Percentiles rank a stretch among this genome's conserved stretches.
Conservation (phyloP, 2,797 vertebrate species). For the Acanthornis magna region DNA sequence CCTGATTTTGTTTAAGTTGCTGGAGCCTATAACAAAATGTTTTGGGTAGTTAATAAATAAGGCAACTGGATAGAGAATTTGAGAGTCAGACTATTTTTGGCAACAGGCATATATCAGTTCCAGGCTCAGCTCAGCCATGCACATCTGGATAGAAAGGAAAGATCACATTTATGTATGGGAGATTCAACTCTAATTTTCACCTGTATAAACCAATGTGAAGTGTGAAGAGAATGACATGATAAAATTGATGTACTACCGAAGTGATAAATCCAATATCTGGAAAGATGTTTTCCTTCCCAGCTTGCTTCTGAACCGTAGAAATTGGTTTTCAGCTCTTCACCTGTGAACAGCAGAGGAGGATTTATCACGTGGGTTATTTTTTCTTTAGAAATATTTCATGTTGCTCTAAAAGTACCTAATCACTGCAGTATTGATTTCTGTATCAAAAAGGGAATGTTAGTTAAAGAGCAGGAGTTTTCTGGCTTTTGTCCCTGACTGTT, state of each 20-base stretch:
- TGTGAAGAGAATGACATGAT: constrained; percentile 61
- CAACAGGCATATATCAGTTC: neutral
- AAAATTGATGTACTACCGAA: constrained; percentile 59
- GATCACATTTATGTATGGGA: constrained; percentile 3
- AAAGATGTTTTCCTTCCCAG: constrained; percentile 56
- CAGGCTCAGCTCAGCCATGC: neutral
- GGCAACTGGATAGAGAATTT: neutral
- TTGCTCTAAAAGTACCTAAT: neutral
- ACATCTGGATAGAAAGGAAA: constrained; percentile 22
- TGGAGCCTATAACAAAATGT: neutral
- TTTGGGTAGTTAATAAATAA: constrained; percentile 1
- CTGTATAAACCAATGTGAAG: constrained; percentile 61
- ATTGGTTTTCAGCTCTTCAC: constrained; percentile 57
- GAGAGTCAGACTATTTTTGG: neutral
- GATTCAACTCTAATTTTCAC: constrained; percentile 62
- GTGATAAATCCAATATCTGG: constrained; percentile 65
- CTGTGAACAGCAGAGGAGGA: neutral
- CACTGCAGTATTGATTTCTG: neutral
- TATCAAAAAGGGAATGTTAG: neutral
- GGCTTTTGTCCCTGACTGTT: neutral
- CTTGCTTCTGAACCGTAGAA: constrained; percentile 53
- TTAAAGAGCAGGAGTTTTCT: neutral
- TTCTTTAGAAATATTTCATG: neutral
- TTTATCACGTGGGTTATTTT: neutral
- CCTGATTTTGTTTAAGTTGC: neutral